Evolutionary conservation across 2,797 vertebrate genomes (phyloP), one percentile per base, ranked within the genome.

Genomic region (Lagodon rhomboides): DNA sequence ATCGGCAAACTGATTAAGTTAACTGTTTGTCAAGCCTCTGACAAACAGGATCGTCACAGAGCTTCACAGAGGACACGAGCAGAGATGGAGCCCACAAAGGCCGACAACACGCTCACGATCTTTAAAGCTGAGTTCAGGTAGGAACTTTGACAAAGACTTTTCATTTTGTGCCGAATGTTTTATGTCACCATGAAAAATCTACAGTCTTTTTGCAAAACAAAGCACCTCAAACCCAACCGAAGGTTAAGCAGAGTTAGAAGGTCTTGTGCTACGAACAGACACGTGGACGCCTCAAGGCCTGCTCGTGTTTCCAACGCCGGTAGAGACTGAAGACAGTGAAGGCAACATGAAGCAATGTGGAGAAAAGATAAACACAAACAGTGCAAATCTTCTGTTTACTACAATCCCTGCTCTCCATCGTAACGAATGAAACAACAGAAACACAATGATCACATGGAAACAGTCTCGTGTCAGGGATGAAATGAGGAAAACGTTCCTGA

Each of bases 1-100:
- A 84, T 79, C 56, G 79, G 85, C 78, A 75, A 88, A 90, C 83
- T 87, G 86, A 92, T 91, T 83, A 92, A 84, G 76, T 87, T 79
- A 80, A 89, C 72, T 53, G 81, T 86, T 73, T 68, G 71, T 80
- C 81, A 80, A 80, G 67, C 50, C 61, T 51, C n/a, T 63, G 76
- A 87, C 80, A 75, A 88, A 84, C 77, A 71, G 56, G 49, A 44
- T 4, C 60, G 74, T 76, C 0, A 4, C 55, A 68, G 56, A 47
- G 76, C 27, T 43, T 69, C 16, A 65, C 51, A 50, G 41, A 69
- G 60, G 67, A 75, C 20, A 18, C 1, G 0, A 63, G 60, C 27
- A 15, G 38, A 73, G 38, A 76, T 20, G 75, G 3, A 23, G 25
- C 43, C 23, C 22, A 16, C 25, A 59, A 51, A 46, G 61, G 50